Evolutionary conservation across 2,888 invertebrate species (phyloP).

Genomic region (Synergus laeviventris): DNA sequence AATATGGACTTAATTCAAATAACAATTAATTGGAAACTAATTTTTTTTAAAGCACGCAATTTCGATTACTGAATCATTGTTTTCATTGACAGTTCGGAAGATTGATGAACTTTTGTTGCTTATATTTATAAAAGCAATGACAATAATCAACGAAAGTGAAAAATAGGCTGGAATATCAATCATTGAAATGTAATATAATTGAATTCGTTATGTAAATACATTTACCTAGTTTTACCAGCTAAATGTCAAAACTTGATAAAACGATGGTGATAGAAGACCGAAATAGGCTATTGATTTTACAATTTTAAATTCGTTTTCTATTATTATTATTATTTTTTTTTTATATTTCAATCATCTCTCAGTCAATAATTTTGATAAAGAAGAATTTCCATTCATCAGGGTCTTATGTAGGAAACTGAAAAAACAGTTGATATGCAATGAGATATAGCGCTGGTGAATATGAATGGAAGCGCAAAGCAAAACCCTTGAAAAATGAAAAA

Average conservation of each 20-base stretch:
- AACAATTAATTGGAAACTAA: background rate
- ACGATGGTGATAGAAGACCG: too few relatives aligned
- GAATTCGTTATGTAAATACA: background rate
- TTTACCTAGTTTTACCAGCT: background rate
- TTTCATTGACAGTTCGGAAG: background rate
- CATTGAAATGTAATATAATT: background rate
- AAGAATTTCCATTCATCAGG: slow-evolving; percentile 71
- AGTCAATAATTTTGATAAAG: slow-evolving; percentile 58
- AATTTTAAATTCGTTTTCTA: background rate
- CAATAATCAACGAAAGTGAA: background rate
- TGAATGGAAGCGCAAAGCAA: slow-evolving; percentile 63
- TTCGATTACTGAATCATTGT: background rate
- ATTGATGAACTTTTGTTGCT: background rate
- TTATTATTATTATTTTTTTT: too few relatives aligned
- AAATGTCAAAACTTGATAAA: too few relatives aligned
- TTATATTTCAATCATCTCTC: background rate
- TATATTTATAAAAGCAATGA: background rate
- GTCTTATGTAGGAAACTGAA: slow-evolving; percentile 68
- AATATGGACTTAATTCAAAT: background rate
- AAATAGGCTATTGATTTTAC: background rate
- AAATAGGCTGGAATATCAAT: background rate
- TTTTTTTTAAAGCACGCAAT: background rate
- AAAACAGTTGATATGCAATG: slow-evolving; percentile 73
- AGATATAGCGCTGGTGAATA: slow-evolving; percentile 67
- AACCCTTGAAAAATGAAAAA: slow-evolving; percentile 49